Evolutionary conservation across 1,140 invertebrate genomes (phyloP).

Genomic region (Heliconius eleuchia): DNA sequence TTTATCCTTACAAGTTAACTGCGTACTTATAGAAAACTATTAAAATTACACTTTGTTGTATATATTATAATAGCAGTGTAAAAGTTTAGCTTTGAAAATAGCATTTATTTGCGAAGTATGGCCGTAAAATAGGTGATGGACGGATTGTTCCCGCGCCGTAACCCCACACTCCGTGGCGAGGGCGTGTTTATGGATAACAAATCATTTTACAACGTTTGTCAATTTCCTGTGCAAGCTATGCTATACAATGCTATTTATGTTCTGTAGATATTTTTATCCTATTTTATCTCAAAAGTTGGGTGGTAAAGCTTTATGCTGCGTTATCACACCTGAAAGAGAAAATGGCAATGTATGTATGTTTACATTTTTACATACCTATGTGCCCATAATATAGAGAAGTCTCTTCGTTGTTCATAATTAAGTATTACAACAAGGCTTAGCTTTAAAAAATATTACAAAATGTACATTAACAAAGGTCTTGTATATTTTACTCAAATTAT

Average conservation of each 20-base stretch:
- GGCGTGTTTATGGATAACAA: conserved; percentile 25
- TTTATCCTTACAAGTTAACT: neutral
- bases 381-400: no score
- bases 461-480: no score
- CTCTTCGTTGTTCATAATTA: no score
- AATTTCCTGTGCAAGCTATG: neutral
- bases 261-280: neutral
- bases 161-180: neutral
- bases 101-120: conserved; percentile 11
- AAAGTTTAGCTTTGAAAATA: conserved; percentile 2
- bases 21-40: neutral
- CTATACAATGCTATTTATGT: neutral
- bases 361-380: no score
- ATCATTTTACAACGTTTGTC: conserved; percentile 11
- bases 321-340: no score
- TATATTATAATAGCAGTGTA: neutral
- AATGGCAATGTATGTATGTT: no score
- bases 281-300: no score
- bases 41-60: conserved; percentile 4
- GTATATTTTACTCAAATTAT: no score
- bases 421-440: no score
- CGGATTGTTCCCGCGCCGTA: conserved; percentile 17
- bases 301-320: no score
- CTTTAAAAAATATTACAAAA: no score
- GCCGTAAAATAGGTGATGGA: conserved; percentile 20